These are phyloP conservation scores for Uria aalge DNA, from an alignment of 2,113 vertebrate species.

Conservation along the genomic window DNA sequence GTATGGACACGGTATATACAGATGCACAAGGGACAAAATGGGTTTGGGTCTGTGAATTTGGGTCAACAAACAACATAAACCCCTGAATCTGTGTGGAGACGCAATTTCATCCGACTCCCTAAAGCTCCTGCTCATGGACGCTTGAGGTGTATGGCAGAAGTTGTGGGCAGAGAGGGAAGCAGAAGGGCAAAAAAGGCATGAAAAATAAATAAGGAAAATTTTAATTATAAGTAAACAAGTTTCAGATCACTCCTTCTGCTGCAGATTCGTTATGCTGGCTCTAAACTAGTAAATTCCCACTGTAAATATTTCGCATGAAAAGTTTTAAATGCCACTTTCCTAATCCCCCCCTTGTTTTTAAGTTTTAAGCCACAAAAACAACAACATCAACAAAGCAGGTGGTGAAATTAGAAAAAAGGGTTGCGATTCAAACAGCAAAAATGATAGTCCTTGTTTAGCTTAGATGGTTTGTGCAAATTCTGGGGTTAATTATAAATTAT, in stretches of 20 bases:
- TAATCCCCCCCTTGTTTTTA: slow-evolving; percentile 58
- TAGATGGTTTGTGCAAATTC: slow-evolving; percentile 60
- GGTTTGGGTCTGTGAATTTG: slow-evolving; percentile 54
- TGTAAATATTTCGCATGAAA: slow-evolving; percentile 47
- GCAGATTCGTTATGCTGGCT: slow-evolving; percentile 27
- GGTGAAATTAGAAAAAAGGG: slow-evolving; percentile 33
- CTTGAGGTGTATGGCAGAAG: slow-evolving; percentile 55
- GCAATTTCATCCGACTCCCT: slow-evolving; percentile 19
- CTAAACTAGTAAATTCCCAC: slow-evolving; percentile 24
- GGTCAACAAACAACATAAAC: slow-evolving; percentile 41
- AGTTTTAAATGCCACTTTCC: slow-evolving; percentile 50
- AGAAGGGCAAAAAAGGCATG: slow-evolving; percentile 36
- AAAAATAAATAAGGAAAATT: slow-evolving; percentile 36
- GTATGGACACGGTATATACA: background rate
- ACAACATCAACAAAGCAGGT: slow-evolving; percentile 55
- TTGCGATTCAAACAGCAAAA: slow-evolving; percentile 45
- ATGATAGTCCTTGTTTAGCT: slow-evolving; percentile 48
- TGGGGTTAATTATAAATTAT: slow-evolving; percentile 74
- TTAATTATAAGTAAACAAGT: slow-evolving; percentile 38
- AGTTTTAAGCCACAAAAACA: slow-evolving; percentile 46
- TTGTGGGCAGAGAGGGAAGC: slow-evolving; percentile 39
- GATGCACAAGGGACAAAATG: slow-evolving; percentile 3
- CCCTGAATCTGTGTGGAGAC: slow-evolving; percentile 51
- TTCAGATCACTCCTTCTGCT: slow-evolving; percentile 31
- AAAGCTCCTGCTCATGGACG: slow-evolving; percentile 54